These are phyloP conservation scores for Hedya salicella DNA, from an alignment of 2,888 invertebrate species.

Conservation along the genomic window DNA sequence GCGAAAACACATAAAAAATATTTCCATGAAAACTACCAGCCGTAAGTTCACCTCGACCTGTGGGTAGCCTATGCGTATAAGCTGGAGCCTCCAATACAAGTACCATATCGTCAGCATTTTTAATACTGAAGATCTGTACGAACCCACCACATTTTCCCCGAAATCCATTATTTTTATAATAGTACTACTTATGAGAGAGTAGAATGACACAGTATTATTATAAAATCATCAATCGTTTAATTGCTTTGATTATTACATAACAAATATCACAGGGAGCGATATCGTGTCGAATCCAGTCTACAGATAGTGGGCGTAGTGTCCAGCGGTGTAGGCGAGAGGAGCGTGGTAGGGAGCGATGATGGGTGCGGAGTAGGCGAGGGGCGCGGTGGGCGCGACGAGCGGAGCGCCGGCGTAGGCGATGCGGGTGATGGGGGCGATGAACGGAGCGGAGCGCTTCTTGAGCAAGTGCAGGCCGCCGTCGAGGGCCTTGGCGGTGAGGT, in stretches of 20 bases:
- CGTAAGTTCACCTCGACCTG: too few relatives aligned
- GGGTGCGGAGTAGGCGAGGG: constrained; percentile 51
- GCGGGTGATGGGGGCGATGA: constrained; percentile 44
- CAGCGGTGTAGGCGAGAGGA: constrained; percentile 59
- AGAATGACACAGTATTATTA: neutral
- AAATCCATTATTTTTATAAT: too few relatives aligned
- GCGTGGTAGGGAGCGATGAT: constrained; percentile 47
- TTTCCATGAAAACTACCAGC: too few relatives aligned
- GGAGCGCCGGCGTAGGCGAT: constrained; percentile 47
- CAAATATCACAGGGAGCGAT: constrained; percentile 31
- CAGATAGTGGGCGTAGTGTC: constrained; percentile 52
- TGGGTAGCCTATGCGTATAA: too few relatives aligned
- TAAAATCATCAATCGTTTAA: constrained; percentile 6
- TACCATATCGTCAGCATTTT: too few relatives aligned
- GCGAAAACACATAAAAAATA: too few relatives aligned
- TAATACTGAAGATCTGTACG: too few relatives aligned
- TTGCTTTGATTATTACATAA: constrained; percentile 14
- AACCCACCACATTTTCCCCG: too few relatives aligned
- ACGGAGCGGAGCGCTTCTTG: constrained; percentile 59
- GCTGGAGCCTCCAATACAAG: too few relatives aligned
- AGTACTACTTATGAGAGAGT: too few relatives aligned
- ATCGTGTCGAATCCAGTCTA: constrained; percentile 25
- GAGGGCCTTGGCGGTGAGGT: constrained; percentile 70
- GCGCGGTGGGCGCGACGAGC: constrained; percentile 45
- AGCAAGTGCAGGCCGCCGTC: constrained; percentile 62